These are phyloP conservation scores for Botrylloides violaceus DNA, from an alignment of 23 tunicate genomes.

Conservation along the genomic window DNA sequence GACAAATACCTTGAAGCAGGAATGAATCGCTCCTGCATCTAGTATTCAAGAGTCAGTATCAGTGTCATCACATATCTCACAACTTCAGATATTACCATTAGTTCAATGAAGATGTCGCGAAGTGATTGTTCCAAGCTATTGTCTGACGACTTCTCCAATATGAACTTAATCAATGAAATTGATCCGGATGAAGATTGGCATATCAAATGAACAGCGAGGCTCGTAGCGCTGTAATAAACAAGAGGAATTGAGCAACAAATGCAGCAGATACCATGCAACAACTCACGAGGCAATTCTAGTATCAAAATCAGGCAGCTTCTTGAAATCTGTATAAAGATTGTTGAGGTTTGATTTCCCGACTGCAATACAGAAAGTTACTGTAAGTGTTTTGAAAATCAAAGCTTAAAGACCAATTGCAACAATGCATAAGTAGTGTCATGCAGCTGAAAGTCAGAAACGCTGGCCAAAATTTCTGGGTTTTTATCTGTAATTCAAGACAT, in stretches of 20 bases:
- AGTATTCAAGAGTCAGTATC: too few species aligned
- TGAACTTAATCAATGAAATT: constrained; percentile 21
- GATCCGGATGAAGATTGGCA: constrained; percentile 63
- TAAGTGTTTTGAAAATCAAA: too few species aligned
- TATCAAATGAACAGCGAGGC: constrained; percentile 80
- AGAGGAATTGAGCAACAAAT: not conserved
- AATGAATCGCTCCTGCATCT: too few species aligned
- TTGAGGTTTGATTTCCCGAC: constrained; percentile 11
- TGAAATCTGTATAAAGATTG: constrained; percentile 5
- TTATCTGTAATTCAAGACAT: too few species aligned
- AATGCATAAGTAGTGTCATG: too few species aligned
- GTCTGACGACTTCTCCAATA: constrained; percentile 23
- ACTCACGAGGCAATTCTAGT: constrained; percentile 2
- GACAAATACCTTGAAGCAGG: too few species aligned
- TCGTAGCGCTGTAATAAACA: constrained; percentile 31
- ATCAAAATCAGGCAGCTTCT: constrained; percentile 10
- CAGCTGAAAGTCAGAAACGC: too few species aligned
- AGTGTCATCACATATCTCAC: too few species aligned
- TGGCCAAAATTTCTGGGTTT: too few species aligned
- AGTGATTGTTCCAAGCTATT: constrained; percentile 32
- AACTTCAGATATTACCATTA: constrained; percentile 64
- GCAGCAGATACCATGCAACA: not conserved
- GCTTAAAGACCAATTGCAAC: too few species aligned
- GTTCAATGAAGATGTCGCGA: constrained; percentile 22
- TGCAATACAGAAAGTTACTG: too few species aligned